A percentile compares a stretch with the other conserved stretches of the same genome.
Conservation (phyloP, 2,113 vertebrate species). For the Eptesicus fuscus region DNA sequence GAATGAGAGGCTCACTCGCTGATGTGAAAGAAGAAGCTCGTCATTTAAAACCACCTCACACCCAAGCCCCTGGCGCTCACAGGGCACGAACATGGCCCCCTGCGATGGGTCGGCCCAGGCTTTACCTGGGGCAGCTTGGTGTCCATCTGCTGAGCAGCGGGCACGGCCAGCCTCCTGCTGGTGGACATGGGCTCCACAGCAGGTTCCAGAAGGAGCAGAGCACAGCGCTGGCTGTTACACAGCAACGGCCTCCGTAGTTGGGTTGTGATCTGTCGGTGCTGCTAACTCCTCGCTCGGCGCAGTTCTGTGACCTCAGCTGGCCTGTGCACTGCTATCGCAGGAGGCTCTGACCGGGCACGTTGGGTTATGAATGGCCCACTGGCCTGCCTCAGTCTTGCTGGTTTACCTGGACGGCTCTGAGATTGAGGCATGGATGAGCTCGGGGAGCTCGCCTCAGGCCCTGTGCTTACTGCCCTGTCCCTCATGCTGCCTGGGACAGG, state of each 20-base stretch:
- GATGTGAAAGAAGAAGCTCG: rapidly evolving
- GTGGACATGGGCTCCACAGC: rapidly evolving
- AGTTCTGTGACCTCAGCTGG: rapidly evolving
- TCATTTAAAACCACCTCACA: no score
- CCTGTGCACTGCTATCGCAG: neutral
- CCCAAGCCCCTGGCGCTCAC: rapidly evolving
- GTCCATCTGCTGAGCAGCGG: rapidly evolving
- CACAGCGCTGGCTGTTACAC: rapidly evolving
- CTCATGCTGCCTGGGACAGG: rapidly evolving
- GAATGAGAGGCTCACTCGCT: neutral
- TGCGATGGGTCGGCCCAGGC: neutral
- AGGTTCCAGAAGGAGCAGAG: neutral
- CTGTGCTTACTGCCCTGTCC: rapidly evolving
- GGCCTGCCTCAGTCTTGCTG: rapidly evolving
- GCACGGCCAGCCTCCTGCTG: no score
- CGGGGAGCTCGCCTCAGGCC: rapidly evolving
- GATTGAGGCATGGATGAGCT: rapidly evolving
- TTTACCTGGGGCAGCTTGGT: rapidly evolving
- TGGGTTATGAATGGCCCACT: rapidly evolving
- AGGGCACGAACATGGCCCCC: rapidly evolving
- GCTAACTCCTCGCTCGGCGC: rapidly evolving
- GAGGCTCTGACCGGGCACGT: rapidly evolving
- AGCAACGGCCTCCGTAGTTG: rapidly evolving
- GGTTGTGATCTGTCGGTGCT: rapidly evolving
- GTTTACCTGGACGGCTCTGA: neutral